These are phyloP conservation scores for Bolborhynchus lineola DNA, from an alignment of 2,113 vertebrate species.

Conservation along the genomic window DNA sequence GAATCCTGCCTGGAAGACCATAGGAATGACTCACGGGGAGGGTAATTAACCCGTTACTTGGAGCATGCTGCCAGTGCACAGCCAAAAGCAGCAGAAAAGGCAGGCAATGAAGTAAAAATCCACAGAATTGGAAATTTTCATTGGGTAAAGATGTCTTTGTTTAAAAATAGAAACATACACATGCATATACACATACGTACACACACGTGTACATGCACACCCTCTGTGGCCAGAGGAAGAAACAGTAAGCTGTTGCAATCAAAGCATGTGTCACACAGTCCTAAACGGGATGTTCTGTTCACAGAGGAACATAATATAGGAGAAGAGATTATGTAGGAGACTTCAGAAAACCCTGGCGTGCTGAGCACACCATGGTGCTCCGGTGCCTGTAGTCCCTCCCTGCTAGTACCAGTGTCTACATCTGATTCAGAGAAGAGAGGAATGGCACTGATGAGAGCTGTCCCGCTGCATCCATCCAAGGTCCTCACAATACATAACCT, in stretches of 20 bases:
- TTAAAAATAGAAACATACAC: neutral
- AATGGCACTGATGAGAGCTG: neutral
- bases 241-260: neutral
- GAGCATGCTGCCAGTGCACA: neutral
- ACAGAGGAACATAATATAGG: neutral
- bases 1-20: neutral
- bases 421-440: neutral
- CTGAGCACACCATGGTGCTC: neutral
- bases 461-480: fast-evolving
- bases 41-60: neutral
- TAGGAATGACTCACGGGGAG: neutral
- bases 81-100: neutral
- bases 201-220: neutral
- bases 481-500: neutral
- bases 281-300: neutral
- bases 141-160: neutral
- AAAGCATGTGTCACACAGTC: neutral
- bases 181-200: neutral
- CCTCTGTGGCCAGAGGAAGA: neutral
- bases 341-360: neutral
- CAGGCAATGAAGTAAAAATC: neutral
- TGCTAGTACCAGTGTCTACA: neutral
- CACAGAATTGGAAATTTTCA: neutral
- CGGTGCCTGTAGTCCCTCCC: neutral
- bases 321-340: neutral